A percentile compares a stretch with the other conserved stretches of the same genome.
Conservation (phyloP, 2,113 vertebrate species). For the Charadrius vociferus region DNA sequence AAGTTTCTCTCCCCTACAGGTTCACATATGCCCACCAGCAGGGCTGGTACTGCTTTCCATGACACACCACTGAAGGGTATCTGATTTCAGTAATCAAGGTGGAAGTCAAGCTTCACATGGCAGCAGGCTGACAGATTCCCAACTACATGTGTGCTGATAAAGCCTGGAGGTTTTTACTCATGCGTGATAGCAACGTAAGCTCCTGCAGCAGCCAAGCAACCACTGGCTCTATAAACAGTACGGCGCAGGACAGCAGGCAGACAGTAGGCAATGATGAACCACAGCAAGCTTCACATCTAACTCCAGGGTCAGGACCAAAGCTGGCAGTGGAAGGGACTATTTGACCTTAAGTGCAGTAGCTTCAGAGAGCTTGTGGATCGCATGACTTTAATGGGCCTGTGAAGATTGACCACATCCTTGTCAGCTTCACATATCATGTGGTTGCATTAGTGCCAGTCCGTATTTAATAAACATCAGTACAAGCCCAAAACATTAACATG, state of each 20-base stretch:
- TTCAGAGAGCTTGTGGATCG: accelerated
- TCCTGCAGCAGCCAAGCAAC: not conserved
- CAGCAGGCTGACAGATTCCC: not conserved
- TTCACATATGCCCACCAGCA: not conserved
- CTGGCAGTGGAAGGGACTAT: not conserved
- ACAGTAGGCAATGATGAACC: accelerated
- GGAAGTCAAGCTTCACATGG: not conserved
- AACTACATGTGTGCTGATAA: not conserved
- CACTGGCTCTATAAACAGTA: not conserved
- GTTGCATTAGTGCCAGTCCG: not conserved
- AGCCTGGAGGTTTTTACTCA: not conserved
- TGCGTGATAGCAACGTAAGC: accelerated
- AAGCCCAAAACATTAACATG: slow-evolving; percentile 43
- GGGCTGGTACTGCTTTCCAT: not conserved
- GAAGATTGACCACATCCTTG: not conserved
- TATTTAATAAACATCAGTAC: slow-evolving; percentile 30
- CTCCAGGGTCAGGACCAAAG: not conserved
- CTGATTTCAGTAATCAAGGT: not conserved
- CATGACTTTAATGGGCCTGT: not conserved
- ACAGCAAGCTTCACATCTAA: not conserved
- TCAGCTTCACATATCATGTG: not conserved
- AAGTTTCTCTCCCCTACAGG: not conserved
- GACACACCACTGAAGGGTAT: not conserved
- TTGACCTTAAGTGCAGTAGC: not conserved
- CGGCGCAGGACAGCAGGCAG: not conserved